phyloP scores from a whole-genome alignment of 2,888 invertebrate species.

The Kryphioiulus occultus region DNA sequence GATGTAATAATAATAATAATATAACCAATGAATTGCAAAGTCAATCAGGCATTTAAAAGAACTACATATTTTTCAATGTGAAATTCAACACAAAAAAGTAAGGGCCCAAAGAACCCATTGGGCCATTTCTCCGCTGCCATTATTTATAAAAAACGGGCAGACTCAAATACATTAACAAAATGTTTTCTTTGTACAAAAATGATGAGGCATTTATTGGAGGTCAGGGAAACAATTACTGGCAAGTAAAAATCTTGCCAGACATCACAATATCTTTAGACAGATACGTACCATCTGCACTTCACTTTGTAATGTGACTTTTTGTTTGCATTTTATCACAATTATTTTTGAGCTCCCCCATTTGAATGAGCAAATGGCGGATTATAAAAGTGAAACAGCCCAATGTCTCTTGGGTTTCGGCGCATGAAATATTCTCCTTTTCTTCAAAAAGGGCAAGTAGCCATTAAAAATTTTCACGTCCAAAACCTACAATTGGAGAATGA shows the following conservation, averaged over 20 bases:
- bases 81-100: constrained; percentile 39
- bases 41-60: not conserved
- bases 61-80: constrained; percentile 31
- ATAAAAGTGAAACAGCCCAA: constrained; percentile 47
- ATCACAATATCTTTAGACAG: not conserved
- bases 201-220: not conserved
- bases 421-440: not conserved
- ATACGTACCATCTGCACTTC: not conserved
- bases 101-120: constrained; percentile 45
- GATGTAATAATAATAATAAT: no score
- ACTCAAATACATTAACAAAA: not conserved
- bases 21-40: no score
- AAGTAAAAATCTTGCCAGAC: constrained; percentile 42
- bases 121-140: constrained; percentile 44
- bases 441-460: not conserved
- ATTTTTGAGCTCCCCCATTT: constrained; percentile 42
- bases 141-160: not conserved
- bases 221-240: not conserved
- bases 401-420: constrained; percentile 37
- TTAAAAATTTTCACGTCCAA: not conserved
- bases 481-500: constrained; percentile 11
- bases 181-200: constrained; percentile 7
- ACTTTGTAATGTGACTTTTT: not conserved
- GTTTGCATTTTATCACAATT: constrained; percentile 42
- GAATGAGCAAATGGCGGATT: constrained; percentile 33